Evolutionary conservation across 2,797 vertebrate genomes (phyloP), one percentile per base, ranked within the genome.

Genomic region (Somateria mollissima): DNA sequence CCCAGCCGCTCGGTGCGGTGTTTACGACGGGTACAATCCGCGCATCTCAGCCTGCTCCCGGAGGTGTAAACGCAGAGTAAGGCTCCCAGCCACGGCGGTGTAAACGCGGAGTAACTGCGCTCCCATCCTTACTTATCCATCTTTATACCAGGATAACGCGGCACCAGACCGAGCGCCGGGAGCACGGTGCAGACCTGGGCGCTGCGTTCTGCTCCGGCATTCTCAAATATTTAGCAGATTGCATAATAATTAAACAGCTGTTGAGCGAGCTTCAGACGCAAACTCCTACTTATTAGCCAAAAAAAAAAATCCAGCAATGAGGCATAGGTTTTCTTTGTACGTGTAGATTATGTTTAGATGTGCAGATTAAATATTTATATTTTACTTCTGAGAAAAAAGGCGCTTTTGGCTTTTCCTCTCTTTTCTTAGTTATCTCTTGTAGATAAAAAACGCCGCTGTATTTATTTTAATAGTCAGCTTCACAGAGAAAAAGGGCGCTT

Each of bases 321-420:
- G 84, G 82, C 82, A 65, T 34, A 12, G 76, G 37, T 78, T 87
- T 81, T 34, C 66, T 66, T 66, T 83, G 70, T 88, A 69, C 1
- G 43, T 84, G 67, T 64, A 73, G 72, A 79, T 85, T 62, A 71
- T 72, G 82, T 54, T 96, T 61, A 69, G 89, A 92, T 86, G 76
- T 36, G 49, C 20, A 84, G 83, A 92, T 92, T 83, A 90, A 95
- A 89, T 95, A 94, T 96, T 95, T 85, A 66, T 88, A 61, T 90
- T 91, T 81, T 73, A 64, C 47, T 43, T 2, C 1, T 6, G 73
- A 64, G 45, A 83, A 51, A 57, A 92, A 47, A 32, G 53, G 51
- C 0, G 8, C 60, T 94, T 95, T 95, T 91, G 91, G 89, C 87
- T 91, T 77, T 86, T 79, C 39, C n/a, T 91, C 84, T 74, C 36